These are phyloP conservation scores for Adelognathus sp. DNA, from an alignment of 2,888 invertebrate species.

Conservation along the genomic window DNA sequence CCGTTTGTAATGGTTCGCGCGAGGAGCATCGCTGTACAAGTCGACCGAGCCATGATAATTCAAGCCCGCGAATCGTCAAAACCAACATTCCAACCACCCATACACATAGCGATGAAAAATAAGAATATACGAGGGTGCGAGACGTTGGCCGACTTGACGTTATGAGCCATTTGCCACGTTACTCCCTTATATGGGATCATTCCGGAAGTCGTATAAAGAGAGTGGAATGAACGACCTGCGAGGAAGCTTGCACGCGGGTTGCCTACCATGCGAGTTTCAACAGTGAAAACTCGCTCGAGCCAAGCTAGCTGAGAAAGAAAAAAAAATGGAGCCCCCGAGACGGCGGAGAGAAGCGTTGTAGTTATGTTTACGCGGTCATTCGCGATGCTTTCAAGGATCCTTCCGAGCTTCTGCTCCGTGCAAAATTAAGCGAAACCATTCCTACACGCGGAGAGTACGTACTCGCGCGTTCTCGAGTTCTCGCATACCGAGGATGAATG, in stretches of 20 bases:
- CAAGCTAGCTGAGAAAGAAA: not conserved
- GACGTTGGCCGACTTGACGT: slow-evolving; percentile 29
- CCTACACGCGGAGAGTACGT: not conserved
- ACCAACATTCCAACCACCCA: not conserved
- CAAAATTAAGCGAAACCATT: not conserved
- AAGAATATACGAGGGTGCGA: not conserved
- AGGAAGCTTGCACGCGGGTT: slow-evolving; percentile 5
- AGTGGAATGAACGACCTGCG: slow-evolving; percentile 47
- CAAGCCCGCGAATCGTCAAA: not conserved
- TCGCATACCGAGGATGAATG: not conserved
- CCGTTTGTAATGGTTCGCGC: not conserved
- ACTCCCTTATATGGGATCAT: slow-evolving; percentile 30
- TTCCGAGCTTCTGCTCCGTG: not conserved
- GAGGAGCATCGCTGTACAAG: slow-evolving; percentile 5
- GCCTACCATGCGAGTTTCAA: slow-evolving; percentile 1
- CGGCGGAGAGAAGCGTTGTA: not conserved
- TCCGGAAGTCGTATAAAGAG: slow-evolving; percentile 41
- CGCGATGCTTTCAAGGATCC: slow-evolving; percentile 10
- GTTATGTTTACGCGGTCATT: slow-evolving; percentile 13
- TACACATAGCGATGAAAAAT: slow-evolving; percentile 11
- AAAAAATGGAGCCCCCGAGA: not conserved
- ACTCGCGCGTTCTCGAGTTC: not conserved
- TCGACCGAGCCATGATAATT: slow-evolving; percentile 3
- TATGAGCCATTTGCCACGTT: slow-evolving; percentile 47
- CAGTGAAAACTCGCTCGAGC: not conserved